Base-by-base conservation (phyloP, 2,888 invertebrate species). In the Scaptomyza parva region DNA sequence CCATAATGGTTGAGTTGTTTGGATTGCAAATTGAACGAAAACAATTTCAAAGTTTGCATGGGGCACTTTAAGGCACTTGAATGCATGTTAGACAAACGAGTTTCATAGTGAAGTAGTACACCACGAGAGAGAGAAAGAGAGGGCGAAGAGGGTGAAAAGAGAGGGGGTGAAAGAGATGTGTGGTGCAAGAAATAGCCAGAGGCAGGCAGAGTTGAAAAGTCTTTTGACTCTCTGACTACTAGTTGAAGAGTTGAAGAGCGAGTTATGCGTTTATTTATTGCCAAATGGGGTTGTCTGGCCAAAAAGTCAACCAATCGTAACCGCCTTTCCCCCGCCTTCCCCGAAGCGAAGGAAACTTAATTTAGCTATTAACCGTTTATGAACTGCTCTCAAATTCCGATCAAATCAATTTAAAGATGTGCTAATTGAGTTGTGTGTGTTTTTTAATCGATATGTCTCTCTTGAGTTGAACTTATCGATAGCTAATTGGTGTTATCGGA, bases 1-100 rank as follows among this genome's bases (percentile, higher is more conserved):
- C n/a, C 73, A 59, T 79, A 86, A 86, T 81, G 77, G 80, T 55
- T 76, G 65, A 67, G 81, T 66, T 82, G 81, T 82, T 82, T 86
- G 81, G 69, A 65, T 84, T 81, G 81, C 82, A 82, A 82, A 82
- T 82, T 82, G 85, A 82, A 82, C 87, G 85, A 82, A 82, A 82
- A 82, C 81, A 82, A 80, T 81, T 81, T 62, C 71, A 86, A 81
- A 85, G 86, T 82, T 78, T 76, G 76, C 72, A 75, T 55, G 71
- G 67, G 37, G 47, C 74, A 74, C 77, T 76, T 74, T 72, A 53
- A 74, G 72, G 54, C 76, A 71, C 73, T 74, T 66, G 61, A 76
- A 74, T 67, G 66, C 72, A 71, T 66, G 73, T 76, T 76, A 63
- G 76, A 51, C 70, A 41, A 41, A 45, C 39, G 62, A 47, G 58